Conservation (phyloP, 2,113 vertebrate genomes). For the Dryoscopus gambensis region DNA sequence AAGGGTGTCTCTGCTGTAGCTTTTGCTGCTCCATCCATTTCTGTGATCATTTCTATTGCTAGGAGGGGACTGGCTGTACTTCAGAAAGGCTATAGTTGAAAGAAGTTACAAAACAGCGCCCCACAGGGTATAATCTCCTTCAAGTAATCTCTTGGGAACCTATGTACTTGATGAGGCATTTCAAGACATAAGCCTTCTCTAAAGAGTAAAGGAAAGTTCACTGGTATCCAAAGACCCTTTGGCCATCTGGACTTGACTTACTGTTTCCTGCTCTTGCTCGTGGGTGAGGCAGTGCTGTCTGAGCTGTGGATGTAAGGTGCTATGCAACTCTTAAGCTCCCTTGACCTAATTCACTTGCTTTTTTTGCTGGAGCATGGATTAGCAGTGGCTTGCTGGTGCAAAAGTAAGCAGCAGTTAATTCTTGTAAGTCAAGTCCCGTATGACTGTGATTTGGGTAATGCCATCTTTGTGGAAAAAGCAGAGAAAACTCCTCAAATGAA, state of each 20-base stretch:
- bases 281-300: not conserved
- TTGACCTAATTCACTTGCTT: conserved; percentile 34
- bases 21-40: not conserved
- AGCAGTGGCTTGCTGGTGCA: not conserved
- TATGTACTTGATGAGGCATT: not conserved
- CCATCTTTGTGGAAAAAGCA: not conserved
- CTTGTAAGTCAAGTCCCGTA: conserved; percentile 21
- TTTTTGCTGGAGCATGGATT: not conserved
- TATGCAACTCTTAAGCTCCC: not conserved
- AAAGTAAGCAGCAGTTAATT: conserved; percentile 49
- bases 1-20: not conserved
- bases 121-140: not conserved
- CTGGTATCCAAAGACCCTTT: not conserved
- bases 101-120: not conserved
- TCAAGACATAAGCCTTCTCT: not conserved
- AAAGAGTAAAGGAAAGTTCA: not conserved
- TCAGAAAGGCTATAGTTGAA: not conserved
- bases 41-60: not conserved
- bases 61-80: not conserved
- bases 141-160: not conserved
- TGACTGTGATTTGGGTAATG: not conserved
- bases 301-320: not conserved
- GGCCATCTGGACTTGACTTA: not conserved
- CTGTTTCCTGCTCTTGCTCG: not conserved
- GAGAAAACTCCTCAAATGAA: not conserved